Conservation (phyloP, 2,797 vertebrate genomes). For the Phrynocephalus guinanensis region DNA sequence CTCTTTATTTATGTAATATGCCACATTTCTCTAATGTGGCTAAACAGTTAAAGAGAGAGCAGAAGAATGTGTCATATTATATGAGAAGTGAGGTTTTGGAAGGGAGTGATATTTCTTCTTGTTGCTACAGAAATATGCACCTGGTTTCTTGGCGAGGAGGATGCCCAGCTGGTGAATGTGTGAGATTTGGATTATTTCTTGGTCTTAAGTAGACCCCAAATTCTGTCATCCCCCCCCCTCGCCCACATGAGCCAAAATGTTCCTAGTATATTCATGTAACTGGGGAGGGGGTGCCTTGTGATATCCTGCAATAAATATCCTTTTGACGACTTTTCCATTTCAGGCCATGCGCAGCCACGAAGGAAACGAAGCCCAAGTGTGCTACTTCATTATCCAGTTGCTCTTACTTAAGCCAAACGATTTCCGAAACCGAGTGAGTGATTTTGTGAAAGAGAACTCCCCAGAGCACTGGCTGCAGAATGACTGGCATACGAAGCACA, state of each 20-base stretch:
- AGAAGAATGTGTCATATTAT: background rate
- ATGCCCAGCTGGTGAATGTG: background rate
- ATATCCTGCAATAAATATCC: constrained; percentile 4
- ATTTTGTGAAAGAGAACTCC: constrained; percentile 98
- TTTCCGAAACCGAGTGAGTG: constrained; percentile 96
- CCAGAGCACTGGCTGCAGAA: constrained; percentile 99
- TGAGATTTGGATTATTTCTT: background rate
- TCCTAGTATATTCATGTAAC: background rate
- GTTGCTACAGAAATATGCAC: background rate
- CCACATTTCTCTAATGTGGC: too few species aligned
- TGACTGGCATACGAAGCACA: constrained; percentile 99
- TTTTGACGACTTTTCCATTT: constrained; percentile 40
- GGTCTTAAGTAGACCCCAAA: background rate
- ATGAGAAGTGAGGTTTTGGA: background rate
- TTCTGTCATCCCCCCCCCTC: background rate
- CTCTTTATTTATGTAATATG: too few species aligned
- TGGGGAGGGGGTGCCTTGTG: constrained; percentile 2
- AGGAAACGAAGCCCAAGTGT: constrained; percentile 98
- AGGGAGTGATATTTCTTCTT: constrained; percentile 15
- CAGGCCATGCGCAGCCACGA: constrained; percentile 99
- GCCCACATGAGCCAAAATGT: background rate
- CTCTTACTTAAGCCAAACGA: constrained; percentile 97
- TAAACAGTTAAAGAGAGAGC: too few species aligned
- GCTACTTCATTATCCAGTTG: constrained; percentile 99
- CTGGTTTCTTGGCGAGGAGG: background rate